A percentile compares a stretch with the other conserved stretches of the same genome.
Conservation (phyloP, 1,140 invertebrate species). For the Aleiodes sp. region DNA sequence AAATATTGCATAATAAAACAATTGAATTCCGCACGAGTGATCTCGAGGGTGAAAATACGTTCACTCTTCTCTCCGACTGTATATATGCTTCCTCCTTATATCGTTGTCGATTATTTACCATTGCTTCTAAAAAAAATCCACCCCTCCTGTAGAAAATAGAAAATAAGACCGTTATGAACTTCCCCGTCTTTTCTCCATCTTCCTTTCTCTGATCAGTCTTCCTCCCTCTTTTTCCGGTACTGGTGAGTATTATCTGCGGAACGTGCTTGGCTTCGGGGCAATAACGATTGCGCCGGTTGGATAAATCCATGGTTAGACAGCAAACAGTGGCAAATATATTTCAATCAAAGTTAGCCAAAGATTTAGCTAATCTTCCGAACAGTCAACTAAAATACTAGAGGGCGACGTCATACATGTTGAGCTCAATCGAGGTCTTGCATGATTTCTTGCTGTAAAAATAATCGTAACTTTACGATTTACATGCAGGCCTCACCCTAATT, state of each 20-base stretch:
- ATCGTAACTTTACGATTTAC: too few relatives aligned
- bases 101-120: conserved; percentile 9
- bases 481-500: too few relatives aligned
- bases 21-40: conserved; percentile 38
- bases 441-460: too few relatives aligned
- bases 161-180: not conserved
- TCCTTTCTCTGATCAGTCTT: not conserved
- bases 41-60: conserved; percentile 29
- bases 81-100: not conserved
- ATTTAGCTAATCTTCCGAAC: conserved; percentile 51
- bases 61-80: not conserved
- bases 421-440: too few relatives aligned
- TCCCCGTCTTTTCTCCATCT: not conserved
- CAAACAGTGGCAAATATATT: conserved; percentile 56
- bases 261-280: conserved; percentile 36
- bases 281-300: conserved; percentile 39
- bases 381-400: conserved; percentile 21
- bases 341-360: conserved; percentile 55
- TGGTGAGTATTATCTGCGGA: conserved; percentile 32
- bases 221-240: conserved; percentile 23
- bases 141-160: not conserved
- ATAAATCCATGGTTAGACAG: conserved; percentile 47
- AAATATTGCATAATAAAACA: conserved; percentile 42
- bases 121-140: not conserved
- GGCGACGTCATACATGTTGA: not conserved